Evolutionary conservation across 2,797 vertebrate genomes (phyloP).

Genomic region (Anisognathus igniventris): DNA sequence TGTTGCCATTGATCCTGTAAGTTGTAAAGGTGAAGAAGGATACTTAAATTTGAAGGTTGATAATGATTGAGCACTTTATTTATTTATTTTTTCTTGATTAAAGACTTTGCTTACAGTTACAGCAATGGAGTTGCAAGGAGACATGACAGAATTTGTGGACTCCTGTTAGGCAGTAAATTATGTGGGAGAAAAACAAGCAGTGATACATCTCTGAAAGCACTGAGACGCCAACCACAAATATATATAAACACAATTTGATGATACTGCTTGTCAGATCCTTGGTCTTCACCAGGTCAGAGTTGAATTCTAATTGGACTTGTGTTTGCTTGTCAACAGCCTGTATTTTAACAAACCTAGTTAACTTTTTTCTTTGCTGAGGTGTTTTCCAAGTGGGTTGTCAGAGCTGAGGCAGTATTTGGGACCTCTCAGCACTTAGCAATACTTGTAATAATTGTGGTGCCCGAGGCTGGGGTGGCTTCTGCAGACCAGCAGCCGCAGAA

Average conservation of each 20-base stretch:
- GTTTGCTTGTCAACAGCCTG: neutral
- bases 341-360: neutral
- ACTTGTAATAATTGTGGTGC: neutral
- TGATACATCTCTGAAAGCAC: neutral
- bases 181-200: neutral
- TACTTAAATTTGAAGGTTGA: neutral
- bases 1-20: neutral
- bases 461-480: neutral
- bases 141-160: neutral
- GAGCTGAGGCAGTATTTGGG: neutral
- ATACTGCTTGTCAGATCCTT: neutral
- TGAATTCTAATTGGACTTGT: neutral
- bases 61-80: neutral
- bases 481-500: neutral
- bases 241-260: neutral
- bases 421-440: fast-evolving
- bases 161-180: neutral
- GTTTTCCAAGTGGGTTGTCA: neutral
- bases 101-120: neutral
- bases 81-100: neutral
- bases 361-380: neutral
- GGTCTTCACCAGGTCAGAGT: neutral
- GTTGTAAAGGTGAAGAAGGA: neutral
- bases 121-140: neutral
- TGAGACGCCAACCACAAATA: neutral